Evolutionary conservation across 1,140 invertebrate species (phyloP).

Genomic region (Armadillidium nasatum): DNA sequence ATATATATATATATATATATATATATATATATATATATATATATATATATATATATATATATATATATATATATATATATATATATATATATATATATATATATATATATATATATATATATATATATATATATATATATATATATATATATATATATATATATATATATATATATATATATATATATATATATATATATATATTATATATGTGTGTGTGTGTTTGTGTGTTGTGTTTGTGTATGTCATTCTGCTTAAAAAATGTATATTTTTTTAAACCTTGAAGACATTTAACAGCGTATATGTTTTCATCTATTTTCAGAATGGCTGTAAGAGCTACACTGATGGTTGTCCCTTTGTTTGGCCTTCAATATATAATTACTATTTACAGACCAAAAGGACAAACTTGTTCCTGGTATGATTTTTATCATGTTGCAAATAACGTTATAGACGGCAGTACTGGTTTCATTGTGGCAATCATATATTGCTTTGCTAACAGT

Average conservation of each 20-base stretch:
- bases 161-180: neutral
- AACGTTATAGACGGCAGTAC: slow-evolving; percentile 53
- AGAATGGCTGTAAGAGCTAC: slow-evolving; percentile 59
- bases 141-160: neutral
- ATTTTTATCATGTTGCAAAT: slow-evolving; percentile 50
- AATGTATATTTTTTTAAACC: neutral
- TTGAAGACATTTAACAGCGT: neutral
- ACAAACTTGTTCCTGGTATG: slow-evolving; percentile 48
- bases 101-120: slow-evolving; percentile 2
- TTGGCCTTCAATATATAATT: slow-evolving; percentile 58
- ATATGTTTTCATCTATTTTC: slow-evolving; percentile 8
- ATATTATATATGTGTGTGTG: no score
- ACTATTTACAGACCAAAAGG: slow-evolving; percentile 53
- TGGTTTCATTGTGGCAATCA: slow-evolving; percentile 52
- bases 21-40: neutral
- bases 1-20: slow-evolving; percentile 2
- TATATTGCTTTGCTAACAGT: slow-evolving; percentile 56
- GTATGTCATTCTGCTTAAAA: neutral
- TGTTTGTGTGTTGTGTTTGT: no score
- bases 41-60: no score
- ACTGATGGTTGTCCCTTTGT: slow-evolving; percentile 57
- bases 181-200: no score
- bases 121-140: slow-evolving; percentile 12
- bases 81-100: neutral
- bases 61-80: no score